phyloP scores from a whole-genome alignment of 2,888 invertebrate species.

The Aplocera efformata region DNA sequence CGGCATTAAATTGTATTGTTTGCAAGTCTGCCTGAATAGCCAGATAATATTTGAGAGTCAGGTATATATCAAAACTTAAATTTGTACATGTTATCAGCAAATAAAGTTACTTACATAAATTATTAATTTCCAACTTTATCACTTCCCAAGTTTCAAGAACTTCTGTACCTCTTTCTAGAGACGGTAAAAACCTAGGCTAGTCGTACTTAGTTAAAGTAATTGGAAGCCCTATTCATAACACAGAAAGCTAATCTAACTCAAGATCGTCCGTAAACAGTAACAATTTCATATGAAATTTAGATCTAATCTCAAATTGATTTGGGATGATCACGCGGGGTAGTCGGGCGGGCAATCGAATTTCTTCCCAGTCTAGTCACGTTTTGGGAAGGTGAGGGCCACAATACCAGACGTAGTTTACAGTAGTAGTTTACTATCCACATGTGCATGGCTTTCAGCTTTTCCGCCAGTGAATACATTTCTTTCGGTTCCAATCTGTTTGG shows the following conservation, averaged over 20 bases:
- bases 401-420: slow-evolving; percentile 16
- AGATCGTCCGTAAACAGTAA: slow-evolving; percentile 21
- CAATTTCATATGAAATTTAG: slow-evolving; percentile 54
- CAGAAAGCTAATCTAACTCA: slow-evolving; percentile 2
- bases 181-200: too few species aligned
- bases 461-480: background rate
- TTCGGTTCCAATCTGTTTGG: background rate
- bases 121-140: too few species aligned
- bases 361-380: slow-evolving; percentile 58
- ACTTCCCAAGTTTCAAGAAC: too few species aligned
- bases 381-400: slow-evolving; percentile 26
- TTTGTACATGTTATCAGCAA: too few species aligned
- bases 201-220: too few species aligned
- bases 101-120: too few species aligned
- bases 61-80: too few species aligned
- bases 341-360: slow-evolving; percentile 54
- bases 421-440: slow-evolving; percentile 15
- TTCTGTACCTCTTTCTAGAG: too few species aligned
- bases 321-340: slow-evolving; percentile 47
- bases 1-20: too few species aligned
- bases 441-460: slow-evolving; percentile 11
- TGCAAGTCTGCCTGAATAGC: too few species aligned
- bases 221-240: too few species aligned
- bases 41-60: too few species aligned
- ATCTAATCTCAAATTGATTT: slow-evolving; percentile 69